Percentiles rank a stretch among this genome's conserved stretches.
These are phyloP conservation scores for Eupithecia dodoneata DNA, from an alignment of 2,888 invertebrate species.

Conservation along the genomic window DNA sequence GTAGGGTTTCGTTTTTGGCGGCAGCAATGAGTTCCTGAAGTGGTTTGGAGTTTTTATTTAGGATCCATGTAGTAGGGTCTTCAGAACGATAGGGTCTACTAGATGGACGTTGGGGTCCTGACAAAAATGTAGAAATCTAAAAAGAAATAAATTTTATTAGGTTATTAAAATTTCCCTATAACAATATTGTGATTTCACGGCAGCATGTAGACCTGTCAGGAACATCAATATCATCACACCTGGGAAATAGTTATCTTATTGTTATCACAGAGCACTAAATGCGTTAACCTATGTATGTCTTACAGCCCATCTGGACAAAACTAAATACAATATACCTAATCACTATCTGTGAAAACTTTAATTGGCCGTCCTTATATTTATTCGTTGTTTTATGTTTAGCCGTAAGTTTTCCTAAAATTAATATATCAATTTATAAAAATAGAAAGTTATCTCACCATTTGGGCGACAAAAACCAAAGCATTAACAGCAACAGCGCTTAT, in stretches of 20 bases:
- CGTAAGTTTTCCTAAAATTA: no score
- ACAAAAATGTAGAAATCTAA: slow-evolving; percentile 85
- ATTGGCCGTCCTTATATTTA: no score
- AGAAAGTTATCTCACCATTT: slow-evolving; percentile 86
- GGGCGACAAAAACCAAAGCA: slow-evolving; percentile 92
- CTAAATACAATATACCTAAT: no score
- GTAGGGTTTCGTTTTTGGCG: slow-evolving; percentile 85
- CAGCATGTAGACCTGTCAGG: not conserved
- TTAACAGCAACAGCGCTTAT: slow-evolving; percentile 93
- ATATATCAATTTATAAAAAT: not conserved
- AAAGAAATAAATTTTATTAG: slow-evolving; percentile 42
- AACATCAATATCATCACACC: not conserved
- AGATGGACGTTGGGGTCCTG: slow-evolving; percentile 65
- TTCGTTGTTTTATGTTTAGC: no score
- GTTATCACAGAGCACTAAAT: no score
- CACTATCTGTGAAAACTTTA: no score
- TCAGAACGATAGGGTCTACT: slow-evolving; percentile 61
- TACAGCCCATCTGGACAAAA: no score
- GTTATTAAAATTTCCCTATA: not conserved
- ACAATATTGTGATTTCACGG: not conserved
- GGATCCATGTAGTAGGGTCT: slow-evolving; percentile 82
- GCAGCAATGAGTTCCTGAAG: slow-evolving; percentile 84
- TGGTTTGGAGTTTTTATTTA: slow-evolving; percentile 84
- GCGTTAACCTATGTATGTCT: no score
- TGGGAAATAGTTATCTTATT: no score